Conservation (phyloP, 2,113 vertebrate species). For the Alces alces region DNA sequence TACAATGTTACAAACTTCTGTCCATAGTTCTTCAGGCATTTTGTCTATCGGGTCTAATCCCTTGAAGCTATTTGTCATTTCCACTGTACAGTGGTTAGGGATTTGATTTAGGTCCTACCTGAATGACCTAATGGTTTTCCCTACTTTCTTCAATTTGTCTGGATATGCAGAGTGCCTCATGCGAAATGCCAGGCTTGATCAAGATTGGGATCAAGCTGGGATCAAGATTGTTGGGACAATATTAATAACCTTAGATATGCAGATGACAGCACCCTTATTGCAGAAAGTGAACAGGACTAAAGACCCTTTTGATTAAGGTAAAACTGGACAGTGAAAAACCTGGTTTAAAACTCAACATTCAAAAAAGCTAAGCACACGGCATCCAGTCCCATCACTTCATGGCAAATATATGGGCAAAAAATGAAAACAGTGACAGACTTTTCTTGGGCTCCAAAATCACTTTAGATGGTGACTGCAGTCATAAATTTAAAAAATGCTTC, state of each 20-base stretch:
- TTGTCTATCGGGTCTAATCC: background rate
- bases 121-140: background rate
- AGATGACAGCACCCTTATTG: background rate
- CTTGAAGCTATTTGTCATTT: background rate
- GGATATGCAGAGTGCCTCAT: background rate
- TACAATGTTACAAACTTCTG: background rate
- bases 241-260: background rate
- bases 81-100: background rate
- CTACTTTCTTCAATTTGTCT: background rate
- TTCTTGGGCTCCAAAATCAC: background rate
- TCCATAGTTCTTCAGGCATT: background rate
- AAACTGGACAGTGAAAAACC: background rate
- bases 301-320: background rate
- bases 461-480: background rate
- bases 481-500: background rate
- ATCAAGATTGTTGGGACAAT: background rate
- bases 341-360: background rate
- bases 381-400: background rate
- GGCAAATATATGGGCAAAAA: background rate
- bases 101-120: background rate
- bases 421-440: background rate
- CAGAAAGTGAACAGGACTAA: background rate
- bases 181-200: background rate
- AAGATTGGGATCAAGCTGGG: background rate
- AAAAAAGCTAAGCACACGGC: background rate